Evolutionary conservation across 2,797 vertebrate species (phyloP).

Genomic region (Anabacerthia variegaticeps): DNA sequence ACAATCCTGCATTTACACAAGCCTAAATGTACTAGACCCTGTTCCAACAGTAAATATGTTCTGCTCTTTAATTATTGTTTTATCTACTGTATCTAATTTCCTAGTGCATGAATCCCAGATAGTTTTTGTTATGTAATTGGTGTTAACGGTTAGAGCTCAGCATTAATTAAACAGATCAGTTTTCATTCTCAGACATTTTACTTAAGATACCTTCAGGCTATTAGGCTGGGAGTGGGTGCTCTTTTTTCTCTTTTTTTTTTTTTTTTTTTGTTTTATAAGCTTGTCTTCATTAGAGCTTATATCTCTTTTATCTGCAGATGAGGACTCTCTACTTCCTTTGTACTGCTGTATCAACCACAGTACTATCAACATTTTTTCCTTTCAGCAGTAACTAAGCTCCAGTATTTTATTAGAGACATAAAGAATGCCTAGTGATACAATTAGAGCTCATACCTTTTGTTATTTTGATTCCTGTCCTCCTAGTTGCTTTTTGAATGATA

Average conservation of each 20-base stretch:
- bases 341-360: background rate
- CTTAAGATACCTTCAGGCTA: constrained; percentile 43
- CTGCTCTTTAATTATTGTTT: background rate
- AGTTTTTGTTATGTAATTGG: constrained; percentile 40
- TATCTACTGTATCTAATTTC: constrained; percentile 20
- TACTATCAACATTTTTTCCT: background rate
- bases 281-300: constrained; percentile 29
- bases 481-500: constrained; percentile 9
- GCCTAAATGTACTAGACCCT: background rate
- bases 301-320: constrained; percentile 29
- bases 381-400: background rate
- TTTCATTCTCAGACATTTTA: constrained; percentile 39
- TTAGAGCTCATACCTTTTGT: background rate
- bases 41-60: background rate
- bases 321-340: constrained; percentile 16
- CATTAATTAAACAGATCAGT: constrained; percentile 28
- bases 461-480: background rate
- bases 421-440: background rate
- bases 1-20: background rate
- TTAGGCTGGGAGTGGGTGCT: background rate
- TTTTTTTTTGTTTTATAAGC: background rate
- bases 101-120: background rate
- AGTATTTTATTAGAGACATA: background rate
- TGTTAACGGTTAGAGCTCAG: background rate
- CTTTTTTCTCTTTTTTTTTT: background rate